phyloP scores from a whole-genome alignment of 2,888 invertebrate genomes.

The Trileptium ribeirensis region DNA sequence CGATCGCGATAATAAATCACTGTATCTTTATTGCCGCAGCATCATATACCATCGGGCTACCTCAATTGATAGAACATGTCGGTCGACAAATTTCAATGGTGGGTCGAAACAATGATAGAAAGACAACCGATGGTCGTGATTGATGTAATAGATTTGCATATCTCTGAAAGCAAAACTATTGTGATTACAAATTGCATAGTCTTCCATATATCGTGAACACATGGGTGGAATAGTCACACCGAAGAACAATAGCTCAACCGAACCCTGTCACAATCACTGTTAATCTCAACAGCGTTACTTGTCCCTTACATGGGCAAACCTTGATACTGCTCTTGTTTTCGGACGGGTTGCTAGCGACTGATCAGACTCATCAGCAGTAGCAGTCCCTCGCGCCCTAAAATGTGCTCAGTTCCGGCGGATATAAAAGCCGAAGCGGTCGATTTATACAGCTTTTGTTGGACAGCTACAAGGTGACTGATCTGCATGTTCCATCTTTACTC shows the following conservation, averaged over 20 bases:
- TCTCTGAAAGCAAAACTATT: too few species aligned
- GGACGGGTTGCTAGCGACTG: too few species aligned
- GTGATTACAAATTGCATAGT: too few species aligned
- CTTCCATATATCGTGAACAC: too few species aligned
- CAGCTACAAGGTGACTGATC: not conserved
- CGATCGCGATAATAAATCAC: not conserved
- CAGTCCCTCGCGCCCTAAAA: too few species aligned
- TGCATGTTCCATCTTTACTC: not conserved
- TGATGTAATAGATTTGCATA: not conserved
- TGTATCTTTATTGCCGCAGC: not conserved
- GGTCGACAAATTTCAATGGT: not conserved
- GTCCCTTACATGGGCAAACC: too few species aligned
- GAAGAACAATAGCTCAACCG: too few species aligned
- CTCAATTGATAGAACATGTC: not conserved
- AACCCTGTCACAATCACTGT: too few species aligned
- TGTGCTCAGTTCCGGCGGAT: not conserved
- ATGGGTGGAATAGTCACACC: too few species aligned
- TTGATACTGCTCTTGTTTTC: too few species aligned
- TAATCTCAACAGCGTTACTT: too few species aligned
- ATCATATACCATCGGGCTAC: not conserved
- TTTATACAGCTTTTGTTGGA: not conserved
- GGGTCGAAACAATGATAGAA: not conserved
- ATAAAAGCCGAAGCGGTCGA: not conserved
- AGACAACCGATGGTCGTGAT: not conserved
- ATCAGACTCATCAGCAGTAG: too few species aligned